A percentile compares a stretch with the other conserved stretches of the same genome.
Evolutionary conservation across 35 echinoderm and acorn worm species (phyloP).

Genomic region (Holothuria glaberrima): DNA sequence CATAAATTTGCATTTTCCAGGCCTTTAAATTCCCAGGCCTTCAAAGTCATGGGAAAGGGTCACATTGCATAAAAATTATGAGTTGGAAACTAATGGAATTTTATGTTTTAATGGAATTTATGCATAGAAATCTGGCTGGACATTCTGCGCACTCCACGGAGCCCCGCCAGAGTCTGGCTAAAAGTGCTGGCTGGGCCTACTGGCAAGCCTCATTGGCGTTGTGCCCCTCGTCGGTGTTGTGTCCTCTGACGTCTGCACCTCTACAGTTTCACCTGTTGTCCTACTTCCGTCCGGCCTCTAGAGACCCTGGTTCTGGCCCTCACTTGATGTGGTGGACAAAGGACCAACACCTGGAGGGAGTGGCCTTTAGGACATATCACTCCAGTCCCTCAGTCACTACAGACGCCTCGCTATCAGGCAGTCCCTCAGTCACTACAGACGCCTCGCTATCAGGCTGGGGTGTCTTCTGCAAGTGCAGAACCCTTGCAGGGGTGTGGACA

Average conservation of each 20-base stretch:
- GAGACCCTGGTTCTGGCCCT: not conserved
- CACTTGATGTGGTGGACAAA: not conserved
- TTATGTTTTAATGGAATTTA: too few species aligned
- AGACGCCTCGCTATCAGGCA: slow-evolving; percentile 8
- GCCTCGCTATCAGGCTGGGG: slow-evolving; percentile 20
- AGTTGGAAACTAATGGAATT: too few species aligned
- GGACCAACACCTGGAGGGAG: not conserved
- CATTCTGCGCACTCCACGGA: not conserved
- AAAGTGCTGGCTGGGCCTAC: not conserved
- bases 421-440: not conserved
- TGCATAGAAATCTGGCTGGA: too few species aligned
- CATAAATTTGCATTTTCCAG: too few species aligned
- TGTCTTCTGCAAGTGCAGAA: not conserved
- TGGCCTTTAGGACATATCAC: too few species aligned
- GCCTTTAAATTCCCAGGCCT: too few species aligned
- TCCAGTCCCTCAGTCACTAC: not conserved
- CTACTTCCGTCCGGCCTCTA: not conserved
- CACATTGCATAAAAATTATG: too few species aligned
- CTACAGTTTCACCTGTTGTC: too few species aligned
- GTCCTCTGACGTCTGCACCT: not conserved
- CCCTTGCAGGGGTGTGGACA: not conserved
- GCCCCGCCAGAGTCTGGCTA: not conserved
- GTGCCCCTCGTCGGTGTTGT: too few species aligned
- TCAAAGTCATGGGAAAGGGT: too few species aligned
- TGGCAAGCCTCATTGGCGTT: not conserved